Evolutionary conservation across 2,113 vertebrate species (phyloP), one percentile per base, ranked within the genome.

Genomic region (Neomonachus schauinslandi): DNA sequence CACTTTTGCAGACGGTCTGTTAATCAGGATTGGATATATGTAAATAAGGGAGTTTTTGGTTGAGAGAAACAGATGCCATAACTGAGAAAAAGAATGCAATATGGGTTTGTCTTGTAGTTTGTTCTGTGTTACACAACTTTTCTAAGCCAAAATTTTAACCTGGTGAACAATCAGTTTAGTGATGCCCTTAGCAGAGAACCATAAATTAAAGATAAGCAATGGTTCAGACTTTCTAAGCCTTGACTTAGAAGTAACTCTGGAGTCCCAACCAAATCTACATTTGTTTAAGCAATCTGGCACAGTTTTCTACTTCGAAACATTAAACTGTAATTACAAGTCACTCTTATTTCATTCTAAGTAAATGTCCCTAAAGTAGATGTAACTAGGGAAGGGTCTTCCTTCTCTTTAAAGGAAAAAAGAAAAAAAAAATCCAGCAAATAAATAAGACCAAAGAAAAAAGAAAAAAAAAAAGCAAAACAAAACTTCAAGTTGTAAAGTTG

Each of bases 121-220:
- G n/a, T 83, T 95, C 94, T 95, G 65, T 71, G 93, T 95, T 83
- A 80, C 55, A 95, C 89, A 97, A 90, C 28, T 59, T 71, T 5
- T 22, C 1, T 5, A 76, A 67, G 94, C 92, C 98, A 98, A 95
- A 96, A 97, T 97, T 97, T 96, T 98, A 96, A 92, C 81, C 63
- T 94, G 85, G 97, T 96, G 93, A 98, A 74, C 31, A 97, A 86
- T 85, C 53, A 2, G 0, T 94, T 97, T 94, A 65, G 84, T 96
- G 65, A 18, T 96, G 91, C n/a, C 96, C 31, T 95, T 81, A 97
- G 90, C 13, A 16, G 28, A 92, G 55, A 97, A 95, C 57, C 71
- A 91, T 95, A 97, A 98, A 97, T 93, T 82, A 94, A 97, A 97
- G 98, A 95, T 92, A 97, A 92, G 97, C 0, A 0, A n/a, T 0